A percentile compares a stretch with the other conserved stretches of the same genome.
phyloP scores from a whole-genome alignment of 2,888 invertebrate genomes.

The Busseola fusca region DNA sequence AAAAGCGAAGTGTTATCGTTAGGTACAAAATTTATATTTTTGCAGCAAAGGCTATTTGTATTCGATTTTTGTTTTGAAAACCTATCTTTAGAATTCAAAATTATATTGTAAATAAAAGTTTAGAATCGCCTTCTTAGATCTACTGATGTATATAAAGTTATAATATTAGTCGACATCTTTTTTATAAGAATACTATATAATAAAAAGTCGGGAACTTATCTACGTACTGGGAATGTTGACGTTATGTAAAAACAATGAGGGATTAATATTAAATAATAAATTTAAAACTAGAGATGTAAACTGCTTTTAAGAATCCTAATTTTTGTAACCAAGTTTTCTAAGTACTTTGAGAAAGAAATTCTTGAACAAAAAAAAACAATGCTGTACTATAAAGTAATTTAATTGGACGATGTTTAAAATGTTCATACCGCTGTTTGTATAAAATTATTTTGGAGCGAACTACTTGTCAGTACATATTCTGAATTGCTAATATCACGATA shows the following conservation, averaged over 20 bases:
- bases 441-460: constrained; percentile 41
- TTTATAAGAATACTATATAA: constrained; percentile 62
- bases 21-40: constrained; percentile 68
- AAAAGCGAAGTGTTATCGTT: constrained; percentile 54
- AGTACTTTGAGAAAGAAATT: constrained; percentile 31
- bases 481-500: constrained; percentile 66
- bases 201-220: constrained; percentile 55
- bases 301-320: constrained; percentile 53
- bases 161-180: constrained; percentile 66
- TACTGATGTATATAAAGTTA: constrained; percentile 75
- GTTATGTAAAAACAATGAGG: constrained; percentile 51
- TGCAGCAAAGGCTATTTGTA: constrained; percentile 62
- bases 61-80: constrained; percentile 56
- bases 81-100: constrained; percentile 63
- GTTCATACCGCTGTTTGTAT: constrained; percentile 38
- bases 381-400: constrained; percentile 37
- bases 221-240: constrained; percentile 57
- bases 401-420: constrained; percentile 25
- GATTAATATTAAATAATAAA: constrained; percentile 44
- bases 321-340: constrained; percentile 58
- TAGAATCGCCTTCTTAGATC: constrained; percentile 86
- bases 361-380: constrained; percentile 30
- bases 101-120: constrained; percentile 75
- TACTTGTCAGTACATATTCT: constrained; percentile 60
- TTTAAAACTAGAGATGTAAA: constrained; percentile 48